phyloP scores from a whole-genome alignment of 1,140 invertebrate genomes.

The Leucophenga varia region DNA sequence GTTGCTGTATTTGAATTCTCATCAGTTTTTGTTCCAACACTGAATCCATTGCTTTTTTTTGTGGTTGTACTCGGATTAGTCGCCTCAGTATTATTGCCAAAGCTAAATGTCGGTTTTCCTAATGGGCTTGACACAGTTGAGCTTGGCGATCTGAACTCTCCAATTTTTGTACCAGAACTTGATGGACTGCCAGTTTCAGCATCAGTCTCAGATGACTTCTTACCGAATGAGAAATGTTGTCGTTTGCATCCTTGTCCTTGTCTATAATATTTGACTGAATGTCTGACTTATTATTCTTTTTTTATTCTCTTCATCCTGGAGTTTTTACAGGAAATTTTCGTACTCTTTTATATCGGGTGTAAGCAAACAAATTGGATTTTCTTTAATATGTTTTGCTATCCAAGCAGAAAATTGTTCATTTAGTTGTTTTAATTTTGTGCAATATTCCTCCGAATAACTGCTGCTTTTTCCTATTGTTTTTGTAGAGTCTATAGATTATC shows the following conservation, averaged over 20 bases:
- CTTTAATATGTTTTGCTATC: conserved; percentile 82
- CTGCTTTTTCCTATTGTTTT: conserved; percentile 46
- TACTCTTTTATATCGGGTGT: conserved; percentile 90
- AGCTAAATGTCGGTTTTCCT: conserved; percentile 15
- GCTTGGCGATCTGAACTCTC: no score
- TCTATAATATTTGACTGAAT: no score
- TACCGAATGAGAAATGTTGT: no score
- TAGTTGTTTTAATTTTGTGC: conserved; percentile 73
- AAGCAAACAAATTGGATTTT: conserved; percentile 82
- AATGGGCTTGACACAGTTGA: no score
- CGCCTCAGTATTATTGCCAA: no score
- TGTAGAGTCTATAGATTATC: no score
- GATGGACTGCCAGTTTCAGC: no score
- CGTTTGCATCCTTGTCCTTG: no score
- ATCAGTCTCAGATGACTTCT: no score
- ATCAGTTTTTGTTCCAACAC: conserved; percentile 32
- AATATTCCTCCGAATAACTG: conserved; percentile 59
- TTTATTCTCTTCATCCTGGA: conserved; percentile 57
- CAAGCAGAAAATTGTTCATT: conserved; percentile 84
- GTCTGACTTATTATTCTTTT: no score
- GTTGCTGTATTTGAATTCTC: conserved; percentile 22
- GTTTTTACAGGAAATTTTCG: conserved; percentile 71
- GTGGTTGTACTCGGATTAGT: no score
- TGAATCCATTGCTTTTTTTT: conserved; percentile 44
- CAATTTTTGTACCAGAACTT: no score